These are phyloP conservation scores for Chloroceryle amazona DNA, from an alignment of 2,797 vertebrate species.

Conservation along the genomic window DNA sequence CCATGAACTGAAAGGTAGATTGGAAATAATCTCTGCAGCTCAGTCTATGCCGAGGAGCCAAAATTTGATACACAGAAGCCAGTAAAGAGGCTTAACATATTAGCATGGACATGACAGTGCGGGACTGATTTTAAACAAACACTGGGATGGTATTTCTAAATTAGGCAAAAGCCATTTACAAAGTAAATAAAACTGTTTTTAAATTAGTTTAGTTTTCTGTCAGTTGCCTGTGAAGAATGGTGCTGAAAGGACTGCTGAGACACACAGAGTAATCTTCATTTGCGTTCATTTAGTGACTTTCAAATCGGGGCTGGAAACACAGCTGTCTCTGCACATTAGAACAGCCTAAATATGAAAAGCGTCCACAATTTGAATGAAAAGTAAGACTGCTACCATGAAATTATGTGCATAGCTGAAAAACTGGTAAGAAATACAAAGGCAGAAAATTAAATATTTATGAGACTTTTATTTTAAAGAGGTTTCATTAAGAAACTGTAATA, in stretches of 20 bases:
- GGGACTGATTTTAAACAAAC: not conserved
- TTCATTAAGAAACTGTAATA: not conserved
- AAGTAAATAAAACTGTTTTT: not conserved
- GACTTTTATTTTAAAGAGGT: slow-evolving; percentile 54
- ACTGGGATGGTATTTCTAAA: not conserved
- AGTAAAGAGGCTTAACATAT: not conserved
- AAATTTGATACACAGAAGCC: not conserved
- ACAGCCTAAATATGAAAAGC: not conserved
- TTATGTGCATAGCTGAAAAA: not conserved
- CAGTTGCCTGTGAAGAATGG: not conserved
- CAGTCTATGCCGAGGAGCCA: not conserved
- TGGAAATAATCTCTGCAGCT: not conserved
- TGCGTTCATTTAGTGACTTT: not conserved
- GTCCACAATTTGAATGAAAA: not conserved
- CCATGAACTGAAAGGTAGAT: not conserved
- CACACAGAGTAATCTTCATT: not conserved
- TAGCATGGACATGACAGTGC: not conserved
- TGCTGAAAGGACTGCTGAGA: not conserved
- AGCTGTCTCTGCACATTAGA: not conserved
- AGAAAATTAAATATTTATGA: not conserved
- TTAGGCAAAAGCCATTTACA: not conserved
- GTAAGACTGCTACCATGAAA: not conserved
- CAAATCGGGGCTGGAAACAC: not conserved
- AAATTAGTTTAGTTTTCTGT: not conserved
- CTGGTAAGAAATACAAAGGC: not conserved